Evolutionary conservation across 2,113 vertebrate genomes (phyloP).

Genomic region (Conger conger): DNA sequence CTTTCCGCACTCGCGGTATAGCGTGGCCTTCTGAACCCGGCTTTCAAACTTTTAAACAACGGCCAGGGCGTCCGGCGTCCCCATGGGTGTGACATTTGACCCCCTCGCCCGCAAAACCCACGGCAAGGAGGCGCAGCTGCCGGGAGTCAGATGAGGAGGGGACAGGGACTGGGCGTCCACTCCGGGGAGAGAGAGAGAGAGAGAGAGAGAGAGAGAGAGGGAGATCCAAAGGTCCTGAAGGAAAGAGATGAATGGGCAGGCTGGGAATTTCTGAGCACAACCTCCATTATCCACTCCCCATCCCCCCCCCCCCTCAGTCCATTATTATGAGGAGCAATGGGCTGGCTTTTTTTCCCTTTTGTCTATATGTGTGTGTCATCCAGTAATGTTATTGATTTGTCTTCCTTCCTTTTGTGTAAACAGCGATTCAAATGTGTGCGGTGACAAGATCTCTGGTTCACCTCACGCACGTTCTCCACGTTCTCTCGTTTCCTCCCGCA

Average conservation of each 20-base stretch:
- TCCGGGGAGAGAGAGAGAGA: conserved; percentile 17
- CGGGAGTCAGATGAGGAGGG: conserved; percentile 43
- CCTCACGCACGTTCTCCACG: neutral
- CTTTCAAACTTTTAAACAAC: conserved; percentile 67
- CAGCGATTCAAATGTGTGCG: neutral
- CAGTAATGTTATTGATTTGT: neutral
- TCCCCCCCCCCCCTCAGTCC: conserved; percentile 16
- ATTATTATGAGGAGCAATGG: conserved; percentile 11
- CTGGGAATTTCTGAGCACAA: conserved; percentile 42
- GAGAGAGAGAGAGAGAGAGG: too few species aligned
- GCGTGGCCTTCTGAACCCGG: conserved; percentile 60
- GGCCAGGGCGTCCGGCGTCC: conserved; percentile 65
- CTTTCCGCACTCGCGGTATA: conserved; percentile 51
- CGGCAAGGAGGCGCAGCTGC: conserved; percentile 67
- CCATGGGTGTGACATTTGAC: conserved; percentile 70
- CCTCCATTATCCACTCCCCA: conserved; percentile 44
- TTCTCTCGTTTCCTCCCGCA: neutral
- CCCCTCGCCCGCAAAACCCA: conserved; percentile 73
- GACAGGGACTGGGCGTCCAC: neutral
- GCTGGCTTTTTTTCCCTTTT: conserved; percentile 14
- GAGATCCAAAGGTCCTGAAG: conserved; percentile 1
- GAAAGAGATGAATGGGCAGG: conserved; percentile 48
- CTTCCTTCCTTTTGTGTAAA: neutral
- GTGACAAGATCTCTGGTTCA: neutral
- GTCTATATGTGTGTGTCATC: neutral